Evolutionary conservation across 2,113 vertebrate species (phyloP).

Genomic region (Solea solea): DNA sequence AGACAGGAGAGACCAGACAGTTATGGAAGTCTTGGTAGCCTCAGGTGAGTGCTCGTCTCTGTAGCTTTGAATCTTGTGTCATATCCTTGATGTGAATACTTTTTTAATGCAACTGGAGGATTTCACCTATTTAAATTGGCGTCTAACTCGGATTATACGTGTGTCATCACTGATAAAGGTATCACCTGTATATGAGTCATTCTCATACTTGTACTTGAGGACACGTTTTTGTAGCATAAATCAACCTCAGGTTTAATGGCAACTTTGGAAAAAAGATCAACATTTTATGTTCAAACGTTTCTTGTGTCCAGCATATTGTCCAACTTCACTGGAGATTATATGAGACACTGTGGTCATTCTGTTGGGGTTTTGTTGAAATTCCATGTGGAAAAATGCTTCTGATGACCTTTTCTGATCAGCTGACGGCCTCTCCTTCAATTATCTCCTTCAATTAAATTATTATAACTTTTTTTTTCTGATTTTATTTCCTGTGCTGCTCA

Average conservation of each 20-base stretch:
- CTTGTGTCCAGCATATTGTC: neutral
- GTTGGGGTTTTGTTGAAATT: neutral
- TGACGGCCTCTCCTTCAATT: neutral
- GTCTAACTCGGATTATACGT: neutral
- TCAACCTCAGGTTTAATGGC: neutral
- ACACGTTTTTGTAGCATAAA: neutral
- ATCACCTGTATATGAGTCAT: neutral
- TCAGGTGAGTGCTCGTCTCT: constrained; percentile 83
- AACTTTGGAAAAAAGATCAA: neutral
- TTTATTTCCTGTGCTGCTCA: too few species aligned
- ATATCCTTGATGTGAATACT: neutral
- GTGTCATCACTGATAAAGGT: neutral
- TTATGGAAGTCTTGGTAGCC: constrained; percentile 79
- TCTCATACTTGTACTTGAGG: neutral
- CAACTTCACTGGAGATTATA: neutral
- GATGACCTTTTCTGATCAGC: constrained; percentile 2
- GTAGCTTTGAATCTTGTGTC: neutral
- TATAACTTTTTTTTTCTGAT: too few species aligned
- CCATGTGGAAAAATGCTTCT: neutral
- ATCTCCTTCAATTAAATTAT: neutral
- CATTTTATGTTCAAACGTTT: neutral
- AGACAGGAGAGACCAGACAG: constrained; percentile 92
- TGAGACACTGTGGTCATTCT: neutral
- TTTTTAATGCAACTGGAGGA: neutral
- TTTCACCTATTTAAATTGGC: too few species aligned